Conservation (phyloP, 2,113 vertebrate species). For the Oncorhynchus masou region DNA sequence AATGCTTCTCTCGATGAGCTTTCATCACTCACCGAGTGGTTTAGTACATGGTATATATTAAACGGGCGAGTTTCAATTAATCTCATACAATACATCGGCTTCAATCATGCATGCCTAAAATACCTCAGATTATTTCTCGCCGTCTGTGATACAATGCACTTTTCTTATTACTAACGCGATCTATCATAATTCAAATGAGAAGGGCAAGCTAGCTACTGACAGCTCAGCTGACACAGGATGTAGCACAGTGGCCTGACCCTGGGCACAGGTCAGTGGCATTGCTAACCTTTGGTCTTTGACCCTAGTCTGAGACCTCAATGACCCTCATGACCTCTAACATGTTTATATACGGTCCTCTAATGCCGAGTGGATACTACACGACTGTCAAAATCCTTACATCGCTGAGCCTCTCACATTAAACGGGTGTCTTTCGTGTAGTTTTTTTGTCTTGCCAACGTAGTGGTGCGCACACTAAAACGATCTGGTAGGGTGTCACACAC, state of each 20-base stretch:
- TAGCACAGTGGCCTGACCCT: background rate
- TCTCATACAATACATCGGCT: background rate
- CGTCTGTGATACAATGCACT: background rate
- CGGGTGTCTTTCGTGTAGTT: no score
- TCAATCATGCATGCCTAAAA: background rate
- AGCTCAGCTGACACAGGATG: background rate
- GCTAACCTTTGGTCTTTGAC: background rate
- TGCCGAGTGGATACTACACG: background rate
- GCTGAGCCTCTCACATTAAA: no score
- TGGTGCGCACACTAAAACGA: no score
- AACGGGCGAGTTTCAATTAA: background rate
- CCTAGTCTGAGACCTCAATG: slow-evolving; percentile 1
- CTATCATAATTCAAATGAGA: background rate
- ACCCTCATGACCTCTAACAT: background rate
- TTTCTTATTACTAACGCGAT: background rate
- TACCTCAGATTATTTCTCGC: background rate
- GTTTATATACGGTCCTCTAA: background rate
- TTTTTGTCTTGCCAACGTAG: no score
- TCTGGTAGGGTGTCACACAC: no score
- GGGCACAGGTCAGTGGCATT: background rate
- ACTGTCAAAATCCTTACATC: no score
- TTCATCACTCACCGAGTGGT: background rate
- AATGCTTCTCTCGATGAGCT: background rate
- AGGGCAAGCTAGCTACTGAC: background rate
- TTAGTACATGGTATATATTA: background rate